Conservation (phyloP, 2,113 vertebrate genomes). For the Nannospalax galili region DNA sequence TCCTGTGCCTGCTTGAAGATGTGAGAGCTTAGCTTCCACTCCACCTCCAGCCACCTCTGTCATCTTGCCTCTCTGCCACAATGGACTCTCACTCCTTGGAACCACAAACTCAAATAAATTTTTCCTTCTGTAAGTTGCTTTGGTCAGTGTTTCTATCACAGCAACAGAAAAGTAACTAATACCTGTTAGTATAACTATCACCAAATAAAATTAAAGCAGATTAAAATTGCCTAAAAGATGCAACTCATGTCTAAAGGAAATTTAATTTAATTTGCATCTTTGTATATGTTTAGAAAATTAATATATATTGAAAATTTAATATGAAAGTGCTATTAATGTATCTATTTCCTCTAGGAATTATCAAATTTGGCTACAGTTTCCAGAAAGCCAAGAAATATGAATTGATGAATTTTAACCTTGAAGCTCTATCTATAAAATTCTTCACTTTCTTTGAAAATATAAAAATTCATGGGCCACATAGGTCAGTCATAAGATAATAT, state of each 20-base stretch:
- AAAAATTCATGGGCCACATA: background rate
- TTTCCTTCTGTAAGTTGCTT: no score
- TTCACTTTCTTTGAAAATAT: constrained; percentile 14
- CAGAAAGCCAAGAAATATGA: background rate
- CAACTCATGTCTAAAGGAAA: background rate
- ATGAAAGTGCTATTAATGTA: background rate
- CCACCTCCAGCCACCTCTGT: no score
- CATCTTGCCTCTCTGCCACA: no score
- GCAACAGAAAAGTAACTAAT: no score
- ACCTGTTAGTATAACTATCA: background rate
- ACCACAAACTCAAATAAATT: no score
- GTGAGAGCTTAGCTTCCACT: no score
- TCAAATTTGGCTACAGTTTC: background rate
- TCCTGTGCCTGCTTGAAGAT: no score
- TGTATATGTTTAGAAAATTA: background rate
- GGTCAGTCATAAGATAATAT: background rate
- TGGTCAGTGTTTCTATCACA: no score
- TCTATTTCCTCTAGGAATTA: background rate
- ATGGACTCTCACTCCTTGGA: no score
- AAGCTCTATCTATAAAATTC: background rate
- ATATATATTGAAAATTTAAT: background rate
- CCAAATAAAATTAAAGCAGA: background rate
- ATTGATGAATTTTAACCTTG: background rate
- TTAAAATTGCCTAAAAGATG: background rate
- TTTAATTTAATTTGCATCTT: background rate